Evolutionary conservation across 2,888 invertebrate species (phyloP).

Genomic region (Oegoconia quadripuncta): DNA sequence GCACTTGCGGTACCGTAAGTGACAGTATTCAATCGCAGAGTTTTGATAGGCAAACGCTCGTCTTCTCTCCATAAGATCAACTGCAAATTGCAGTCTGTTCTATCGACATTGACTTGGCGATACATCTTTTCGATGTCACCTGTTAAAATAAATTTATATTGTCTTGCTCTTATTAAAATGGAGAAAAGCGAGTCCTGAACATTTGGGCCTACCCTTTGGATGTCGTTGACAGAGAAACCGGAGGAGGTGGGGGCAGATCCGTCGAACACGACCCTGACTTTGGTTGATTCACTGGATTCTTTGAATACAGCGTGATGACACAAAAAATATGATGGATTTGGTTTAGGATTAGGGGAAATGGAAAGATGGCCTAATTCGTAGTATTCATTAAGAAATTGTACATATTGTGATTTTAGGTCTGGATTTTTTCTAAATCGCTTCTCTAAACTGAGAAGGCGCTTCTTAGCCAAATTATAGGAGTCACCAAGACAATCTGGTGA

Average conservation of each 20-base stretch:
- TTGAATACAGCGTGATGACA: constrained; percentile 43
- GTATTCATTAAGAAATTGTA: constrained; percentile 17
- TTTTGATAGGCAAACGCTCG: constrained; percentile 14
- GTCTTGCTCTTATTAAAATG: constrained; percentile 32
- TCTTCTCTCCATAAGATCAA: constrained; percentile 36
- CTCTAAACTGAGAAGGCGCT: constrained; percentile 11
- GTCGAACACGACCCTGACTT: constrained; percentile 37
- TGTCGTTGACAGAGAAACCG: constrained; percentile 36
- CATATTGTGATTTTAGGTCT: constrained; percentile 4
- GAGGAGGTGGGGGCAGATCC: constrained; percentile 26
- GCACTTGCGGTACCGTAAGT: constrained; percentile 14
- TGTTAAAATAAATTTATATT: constrained; percentile 29
- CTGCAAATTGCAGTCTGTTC: constrained; percentile 27
- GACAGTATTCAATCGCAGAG: constrained; percentile 10
- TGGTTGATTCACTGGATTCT: constrained; percentile 31
- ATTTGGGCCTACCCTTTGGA: constrained; percentile 26
- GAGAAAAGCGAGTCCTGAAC: constrained; percentile 34
- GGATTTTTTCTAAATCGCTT: constrained; percentile 11
- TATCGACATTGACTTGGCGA: constrained; percentile 13
- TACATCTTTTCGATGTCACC: constrained; percentile 40
- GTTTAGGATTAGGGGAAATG: constrained; percentile 1
- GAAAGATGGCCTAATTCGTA: constrained; percentile 19
- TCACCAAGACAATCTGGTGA: constrained; percentile 4
- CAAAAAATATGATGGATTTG: constrained; percentile 28
- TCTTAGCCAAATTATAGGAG: constrained; percentile 9